Conservation (phyloP, 1,140 invertebrate genomes). For the Carposina sasakii region DNA sequence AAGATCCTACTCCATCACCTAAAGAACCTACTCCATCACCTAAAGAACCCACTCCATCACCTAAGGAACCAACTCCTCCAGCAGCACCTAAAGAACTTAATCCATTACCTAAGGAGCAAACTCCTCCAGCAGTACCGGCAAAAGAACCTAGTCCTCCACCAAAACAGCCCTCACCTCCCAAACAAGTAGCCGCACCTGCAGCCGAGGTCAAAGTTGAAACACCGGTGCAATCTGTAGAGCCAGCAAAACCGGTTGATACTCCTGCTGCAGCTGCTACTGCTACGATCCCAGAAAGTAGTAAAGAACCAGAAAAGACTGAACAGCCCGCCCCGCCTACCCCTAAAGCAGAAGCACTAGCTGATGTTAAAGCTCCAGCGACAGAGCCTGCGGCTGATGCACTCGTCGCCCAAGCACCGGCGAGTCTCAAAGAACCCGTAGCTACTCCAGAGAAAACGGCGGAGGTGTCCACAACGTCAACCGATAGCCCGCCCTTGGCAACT, state of each 20-base stretch:
- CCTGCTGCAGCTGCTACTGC: conserved; percentile 25
- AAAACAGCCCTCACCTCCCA: conserved; percentile 15
- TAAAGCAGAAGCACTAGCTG: not conserved
- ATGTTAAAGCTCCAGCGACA: not conserved
- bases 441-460: conserved; percentile 44
- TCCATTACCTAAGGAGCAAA: not conserved
- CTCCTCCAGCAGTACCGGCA: conserved; percentile 16
- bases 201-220: conserved; percentile 38
- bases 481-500: conserved; percentile 57
- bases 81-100: conserved; percentile 10
- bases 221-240: conserved; percentile 25
- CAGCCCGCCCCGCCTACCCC: not conserved
- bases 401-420: not conserved
- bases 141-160: conserved; percentile 24
- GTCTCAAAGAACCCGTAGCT: conserved; percentile 34
- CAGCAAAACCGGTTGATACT: conserved; percentile 19
- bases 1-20: conserved; percentile 9
- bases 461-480: conserved; percentile 21
- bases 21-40: conserved; percentile 19
- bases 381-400: conserved; percentile 1
- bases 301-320: not conserved
- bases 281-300: not conserved
- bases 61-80: conserved; percentile 11
- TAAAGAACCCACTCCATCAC: conserved; percentile 14
- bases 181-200: conserved; percentile 14